Evolutionary conservation across 2,113 vertebrate genomes (phyloP).

Genomic region (Promerops cafer): DNA sequence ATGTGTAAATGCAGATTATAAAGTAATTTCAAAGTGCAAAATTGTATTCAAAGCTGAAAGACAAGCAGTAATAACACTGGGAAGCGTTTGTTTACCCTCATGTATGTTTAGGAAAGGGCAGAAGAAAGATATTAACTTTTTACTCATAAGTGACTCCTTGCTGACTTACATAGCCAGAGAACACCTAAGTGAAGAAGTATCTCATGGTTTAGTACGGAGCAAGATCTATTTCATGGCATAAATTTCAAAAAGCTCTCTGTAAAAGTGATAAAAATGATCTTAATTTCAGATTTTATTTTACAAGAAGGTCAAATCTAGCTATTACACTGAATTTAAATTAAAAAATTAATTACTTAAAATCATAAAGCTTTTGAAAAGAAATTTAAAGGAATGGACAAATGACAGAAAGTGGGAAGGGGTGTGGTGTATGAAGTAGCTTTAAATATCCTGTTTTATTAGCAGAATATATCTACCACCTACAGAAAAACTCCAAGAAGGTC

Average conservation of each 20-base stretch:
- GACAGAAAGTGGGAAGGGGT: background rate
- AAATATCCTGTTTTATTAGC: background rate
- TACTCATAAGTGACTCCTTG: background rate
- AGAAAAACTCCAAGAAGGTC: background rate
- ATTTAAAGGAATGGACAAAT: background rate
- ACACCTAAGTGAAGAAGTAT: background rate
- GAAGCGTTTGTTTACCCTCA: background rate
- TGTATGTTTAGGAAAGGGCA: background rate
- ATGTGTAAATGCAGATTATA: background rate
- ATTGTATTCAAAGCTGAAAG: background rate
- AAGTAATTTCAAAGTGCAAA: background rate
- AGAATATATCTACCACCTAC: background rate
- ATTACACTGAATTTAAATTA: background rate
- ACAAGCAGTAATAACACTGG: background rate
- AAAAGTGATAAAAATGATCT: background rate
- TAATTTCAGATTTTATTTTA: background rate
- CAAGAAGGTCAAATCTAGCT: background rate
- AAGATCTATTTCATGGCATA: background rate
- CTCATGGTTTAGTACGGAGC: background rate
- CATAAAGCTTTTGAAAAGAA: background rate
- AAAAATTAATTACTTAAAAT: background rate
- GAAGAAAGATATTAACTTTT: background rate
- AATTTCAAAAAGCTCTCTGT: background rate
- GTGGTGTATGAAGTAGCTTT: accelerated
- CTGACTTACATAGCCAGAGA: background rate